phyloP scores from a whole-genome alignment of 1,140 invertebrate genomes.

The Ylistrum balloti region DNA sequence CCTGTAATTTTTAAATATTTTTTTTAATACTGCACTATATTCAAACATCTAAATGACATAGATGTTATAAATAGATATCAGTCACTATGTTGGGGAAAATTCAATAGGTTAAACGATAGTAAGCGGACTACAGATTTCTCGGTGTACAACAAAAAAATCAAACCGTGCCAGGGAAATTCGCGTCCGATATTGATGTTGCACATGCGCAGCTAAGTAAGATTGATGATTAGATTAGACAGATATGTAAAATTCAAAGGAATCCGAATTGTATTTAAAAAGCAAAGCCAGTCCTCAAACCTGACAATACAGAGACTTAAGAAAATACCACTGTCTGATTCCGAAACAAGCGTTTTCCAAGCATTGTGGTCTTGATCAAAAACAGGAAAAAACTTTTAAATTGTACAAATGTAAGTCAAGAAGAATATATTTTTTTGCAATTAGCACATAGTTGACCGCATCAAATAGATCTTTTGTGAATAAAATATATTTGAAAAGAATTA shows the following conservation, averaged over 20 bases:
- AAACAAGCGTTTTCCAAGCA: neutral
- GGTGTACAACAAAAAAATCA: neutral
- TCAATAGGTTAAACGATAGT: no score
- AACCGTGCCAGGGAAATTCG: neutral
- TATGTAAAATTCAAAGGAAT: constrained; percentile 21
- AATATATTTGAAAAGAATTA: no score
- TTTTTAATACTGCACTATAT: no score
- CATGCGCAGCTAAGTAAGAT: neutral
- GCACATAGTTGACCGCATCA: no score
- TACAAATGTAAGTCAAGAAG: no score
- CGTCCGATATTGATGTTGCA: neutral
- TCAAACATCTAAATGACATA: no score
- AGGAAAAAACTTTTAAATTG: neutral
- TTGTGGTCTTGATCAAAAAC: neutral
- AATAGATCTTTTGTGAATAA: no score
- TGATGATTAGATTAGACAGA: constrained; percentile 20
- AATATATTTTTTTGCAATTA: no score
- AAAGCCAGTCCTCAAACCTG: constrained; percentile 5
- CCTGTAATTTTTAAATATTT: no score
- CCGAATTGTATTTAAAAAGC: constrained; percentile 13
- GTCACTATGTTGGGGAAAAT: no score
- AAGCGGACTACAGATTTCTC: no score
- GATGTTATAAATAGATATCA: no score
- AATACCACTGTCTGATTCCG: neutral
- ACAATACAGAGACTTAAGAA: neutral